Base-by-base conservation (phyloP, 1,140 invertebrate genomes). In the Drosophila murphyi region DNA sequence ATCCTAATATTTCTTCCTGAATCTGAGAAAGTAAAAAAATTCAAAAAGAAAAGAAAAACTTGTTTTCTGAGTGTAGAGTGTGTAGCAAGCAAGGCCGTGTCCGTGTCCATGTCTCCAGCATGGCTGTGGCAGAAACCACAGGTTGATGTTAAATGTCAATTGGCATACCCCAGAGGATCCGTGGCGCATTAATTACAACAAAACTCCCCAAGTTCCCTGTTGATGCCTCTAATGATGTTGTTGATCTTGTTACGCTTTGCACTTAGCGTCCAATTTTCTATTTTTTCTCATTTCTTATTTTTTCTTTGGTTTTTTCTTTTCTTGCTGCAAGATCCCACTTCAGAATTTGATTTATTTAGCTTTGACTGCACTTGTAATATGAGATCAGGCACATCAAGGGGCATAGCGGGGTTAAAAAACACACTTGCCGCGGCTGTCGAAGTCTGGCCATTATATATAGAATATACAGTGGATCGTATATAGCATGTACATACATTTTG, bases 71-170 rank as follows among this genome's bases (percentile, higher is more conserved):
- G 20, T 20, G 20, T 20, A 20, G 20, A 20, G 20, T 20, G 20
- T 2, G 20, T 20, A 20, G 20, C 20, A 20, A 1, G 20, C 20
- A 20, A 1, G 10, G 50, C 32, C 37, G 43, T 7, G 55, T 1
- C 41, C 61, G 45, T 51, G 50, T 50, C 12, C 61, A 39, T 10
- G 7, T 32, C 60, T n/a, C 41, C 41, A 20, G 5, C 29, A 20
- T 12, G 12, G 61, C 35, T 52, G 67, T 28, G 59, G 65, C 62
- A 61, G 20, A 20, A 68, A 78, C 85, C 85, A 78, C 85, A 89
- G 85, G 85, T 89, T 89, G 81, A 89, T 89, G 85, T 89, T 89
- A 89, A 89, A 89, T 89, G 85, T 89, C 85, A 89, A 89, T 89
- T 85, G 85, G 81, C 68, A 85, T 89, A 81, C 85, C 81, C 85